Evolutionary conservation across 2,888 invertebrate species (phyloP).

Genomic region (Frankliniella intonsa): DNA sequence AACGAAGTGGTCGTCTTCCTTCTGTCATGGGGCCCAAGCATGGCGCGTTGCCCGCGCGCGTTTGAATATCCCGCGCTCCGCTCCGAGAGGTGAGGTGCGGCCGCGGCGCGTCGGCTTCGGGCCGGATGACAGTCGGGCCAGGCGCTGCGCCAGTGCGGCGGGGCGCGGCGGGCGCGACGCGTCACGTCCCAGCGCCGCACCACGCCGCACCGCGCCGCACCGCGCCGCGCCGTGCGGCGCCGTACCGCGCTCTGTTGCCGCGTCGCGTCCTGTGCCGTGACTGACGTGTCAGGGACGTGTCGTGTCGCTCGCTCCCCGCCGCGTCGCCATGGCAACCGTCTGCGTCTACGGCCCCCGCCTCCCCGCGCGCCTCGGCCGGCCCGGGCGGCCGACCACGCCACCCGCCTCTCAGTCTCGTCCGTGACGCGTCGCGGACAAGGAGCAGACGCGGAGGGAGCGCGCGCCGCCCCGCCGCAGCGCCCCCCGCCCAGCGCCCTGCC

Average conservation of each 20-base stretch:
- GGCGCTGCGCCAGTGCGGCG: neutral
- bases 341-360: neutral
- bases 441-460: neutral
- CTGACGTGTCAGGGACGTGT: slow-evolving; percentile 25
- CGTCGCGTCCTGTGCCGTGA: neutral
- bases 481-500: neutral
- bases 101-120: neutral
- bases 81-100: neutral
- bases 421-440: slow-evolving; percentile 15
- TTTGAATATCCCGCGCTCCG: too few species aligned
- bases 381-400: neutral
- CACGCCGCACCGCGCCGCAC: neutral
- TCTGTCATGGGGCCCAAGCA: too few species aligned
- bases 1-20: too few species aligned
- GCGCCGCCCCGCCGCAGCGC: neutral
- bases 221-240: neutral
- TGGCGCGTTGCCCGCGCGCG: too few species aligned
- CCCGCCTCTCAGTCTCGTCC: neutral
- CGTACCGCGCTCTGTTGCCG: neutral
- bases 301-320: neutral
- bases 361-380: neutral
- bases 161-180: neutral
- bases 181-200: neutral
- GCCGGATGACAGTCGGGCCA: neutral
- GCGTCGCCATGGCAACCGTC: neutral